Base-by-base conservation (phyloP, 2,888 invertebrate genomes). In the Caradrina kadenii region DNA sequence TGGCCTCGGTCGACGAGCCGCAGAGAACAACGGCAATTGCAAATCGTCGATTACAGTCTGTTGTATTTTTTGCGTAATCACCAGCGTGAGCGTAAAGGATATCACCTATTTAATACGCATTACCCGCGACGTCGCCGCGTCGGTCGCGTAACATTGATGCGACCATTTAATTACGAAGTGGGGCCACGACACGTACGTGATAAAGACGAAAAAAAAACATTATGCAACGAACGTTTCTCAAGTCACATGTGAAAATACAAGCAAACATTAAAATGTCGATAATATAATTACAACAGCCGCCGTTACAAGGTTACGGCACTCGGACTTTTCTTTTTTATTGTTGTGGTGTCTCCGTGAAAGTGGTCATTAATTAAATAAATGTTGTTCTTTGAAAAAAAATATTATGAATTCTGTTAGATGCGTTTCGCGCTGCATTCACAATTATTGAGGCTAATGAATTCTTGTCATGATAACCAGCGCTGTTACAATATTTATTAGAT, bases 361-460 rank as follows among this genome's bases (percentile, higher is more conserved):
- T 82, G 61, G 73, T 61, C 66, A 72, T 70, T 75, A 75, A 69
- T 80, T 75, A 69, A 70, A 79, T 83, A 79, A 81, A 81, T 78
- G 73, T 73, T 60, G 60, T 71, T 80, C 62, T 76, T 79, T 76
- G 55, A 63, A 82, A 79, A 76, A 66, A 67, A 66, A 58, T 55
- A 79, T 75, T 83, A 81, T 69, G 69, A 81, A 81, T 69, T 77
- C 69, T 31, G 63, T 74, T 81, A 74, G 76, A 81, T 79, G 76
- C 70, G 80, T 80, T 82, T 85, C 75, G 74, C 84, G 75, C 76
- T 80, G 82, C 86, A 81, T 83, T 85, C 77, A 68, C 76, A 74
- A 84, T 83, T 79, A 84, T 84, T 81, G 85, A 87, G 85, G 87
- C 84, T 87, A 90, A 90, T 90, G 86, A 83, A 88, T 86, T 88